Percentiles rank a stretch among this genome's conserved stretches.
Evolutionary conservation across 2,113 vertebrate genomes (phyloP).

Genomic region (Onychorhynchus coronatus): DNA sequence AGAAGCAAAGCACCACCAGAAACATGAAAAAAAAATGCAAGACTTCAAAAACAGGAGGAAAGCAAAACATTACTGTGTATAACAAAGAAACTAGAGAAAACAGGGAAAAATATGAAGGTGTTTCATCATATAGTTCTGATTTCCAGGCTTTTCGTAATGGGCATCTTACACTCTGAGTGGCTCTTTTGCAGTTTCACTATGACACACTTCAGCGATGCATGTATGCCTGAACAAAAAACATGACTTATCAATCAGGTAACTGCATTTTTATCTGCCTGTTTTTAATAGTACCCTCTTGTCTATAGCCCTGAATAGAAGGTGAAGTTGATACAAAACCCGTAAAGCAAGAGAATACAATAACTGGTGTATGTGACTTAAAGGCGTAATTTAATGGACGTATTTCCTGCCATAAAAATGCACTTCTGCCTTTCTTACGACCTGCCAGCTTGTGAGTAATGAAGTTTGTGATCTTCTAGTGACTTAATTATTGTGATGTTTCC

Average conservation of each 20-base stretch:
- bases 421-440: background rate
- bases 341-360: background rate
- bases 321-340: background rate
- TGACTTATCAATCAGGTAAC: background rate
- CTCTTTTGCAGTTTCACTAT: background rate
- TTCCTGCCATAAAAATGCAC: constrained; percentile 12
- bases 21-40: background rate
- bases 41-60: background rate
- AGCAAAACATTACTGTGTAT: background rate
- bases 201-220: background rate
- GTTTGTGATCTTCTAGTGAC: background rate
- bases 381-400: background rate
- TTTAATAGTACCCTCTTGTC: background rate
- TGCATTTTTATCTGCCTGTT: background rate
- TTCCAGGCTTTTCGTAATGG: background rate
- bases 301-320: background rate
- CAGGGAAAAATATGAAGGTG: background rate
- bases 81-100: background rate
- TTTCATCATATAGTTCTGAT: background rate
- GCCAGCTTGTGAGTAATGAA: background rate
- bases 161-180: background rate
- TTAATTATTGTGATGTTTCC: background rate
- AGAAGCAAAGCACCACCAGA: background rate
- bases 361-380: background rate
- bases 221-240: background rate